Percentiles rank a stretch among this genome's conserved stretches.
These are phyloP conservation scores for Leucoraja erinaceus DNA, from an alignment of 2,113 vertebrate species.

Conservation along the genomic window DNA sequence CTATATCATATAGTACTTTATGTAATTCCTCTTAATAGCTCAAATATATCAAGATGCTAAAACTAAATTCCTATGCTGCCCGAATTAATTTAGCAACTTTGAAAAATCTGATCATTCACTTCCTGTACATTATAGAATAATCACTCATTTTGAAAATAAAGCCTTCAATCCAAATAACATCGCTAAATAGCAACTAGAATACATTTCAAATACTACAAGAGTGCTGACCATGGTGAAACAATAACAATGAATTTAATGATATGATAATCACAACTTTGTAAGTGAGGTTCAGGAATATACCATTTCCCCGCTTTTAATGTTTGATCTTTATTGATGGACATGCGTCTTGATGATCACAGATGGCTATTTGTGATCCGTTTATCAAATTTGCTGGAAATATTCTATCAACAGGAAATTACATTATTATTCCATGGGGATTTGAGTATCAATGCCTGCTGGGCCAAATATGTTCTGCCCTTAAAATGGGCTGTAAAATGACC, in stretches of 20 bases:
- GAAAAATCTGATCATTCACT: background rate
- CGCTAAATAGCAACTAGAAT: background rate
- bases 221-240: too few species aligned
- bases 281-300: background rate
- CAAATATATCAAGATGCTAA: background rate
- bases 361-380: background rate
- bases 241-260: background rate
- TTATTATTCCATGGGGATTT: background rate
- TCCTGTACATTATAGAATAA: background rate
- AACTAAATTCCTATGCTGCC: background rate
- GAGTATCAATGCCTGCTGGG: background rate
- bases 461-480: background rate
- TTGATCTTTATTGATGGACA: background rate
- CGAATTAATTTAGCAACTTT: background rate
- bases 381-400: background rate
- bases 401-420: background rate
- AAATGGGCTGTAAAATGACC: background rate
- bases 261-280: too few species aligned
- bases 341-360: background rate
- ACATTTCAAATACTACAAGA: background rate
- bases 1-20: conserved; percentile 10
- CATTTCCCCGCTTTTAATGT: background rate
- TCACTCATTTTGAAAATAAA: background rate
- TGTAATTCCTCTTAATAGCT: background rate
- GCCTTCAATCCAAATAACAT: too few species aligned